Evolutionary conservation across 2,888 invertebrate species (phyloP), one percentile per base, ranked within the genome.

Genomic region (Spodoptera picta): DNA sequence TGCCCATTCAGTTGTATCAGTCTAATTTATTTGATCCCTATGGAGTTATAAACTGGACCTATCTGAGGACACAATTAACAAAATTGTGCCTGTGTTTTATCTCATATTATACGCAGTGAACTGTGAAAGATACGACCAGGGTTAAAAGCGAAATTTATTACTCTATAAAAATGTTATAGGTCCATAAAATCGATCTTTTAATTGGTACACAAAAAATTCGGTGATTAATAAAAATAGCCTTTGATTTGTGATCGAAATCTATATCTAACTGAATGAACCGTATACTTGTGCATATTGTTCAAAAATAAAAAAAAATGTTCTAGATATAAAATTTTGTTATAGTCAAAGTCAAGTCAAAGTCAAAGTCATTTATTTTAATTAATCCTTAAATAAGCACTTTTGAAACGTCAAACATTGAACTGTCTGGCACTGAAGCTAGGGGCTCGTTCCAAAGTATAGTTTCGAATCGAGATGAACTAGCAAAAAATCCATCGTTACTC

Each of bases 21-120:
- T 58, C 10, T 27, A 63, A 65, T 69, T 63, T 49, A 67, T 63
- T n/a, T 41, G 19, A 53, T 50, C 11, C 46, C 58, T 44, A 47
- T 53, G 19, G 60, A 56, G 44, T n/a, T 56, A 65, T 75, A 55
- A 66, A 66, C 51, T 47, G 10, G 12, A 27, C 41, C 57, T 43
- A 57, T 68, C 54, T 41, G 7, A 53, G 54, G 51, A 65, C 59
- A 59, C 52, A 68, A 75, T 73, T 69, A 70, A 65, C 62, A 63
- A 77, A 27, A 77, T 74, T 79, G 60, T 73, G 44, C 41, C 59
- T 60, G 49, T 60, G 49, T 66, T 77, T 70, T 50, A 71, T 77
- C 62, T 57, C 56, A 55, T 71, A 63, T 54, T 60, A 58, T 58
- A 63, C 60, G 47, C 42, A 75, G 11, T 46, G 31, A 68, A 68